Conservation (phyloP, 30 jellyfish, hydroid and myxozoan species). For the Aurelia sp. region DNA sequence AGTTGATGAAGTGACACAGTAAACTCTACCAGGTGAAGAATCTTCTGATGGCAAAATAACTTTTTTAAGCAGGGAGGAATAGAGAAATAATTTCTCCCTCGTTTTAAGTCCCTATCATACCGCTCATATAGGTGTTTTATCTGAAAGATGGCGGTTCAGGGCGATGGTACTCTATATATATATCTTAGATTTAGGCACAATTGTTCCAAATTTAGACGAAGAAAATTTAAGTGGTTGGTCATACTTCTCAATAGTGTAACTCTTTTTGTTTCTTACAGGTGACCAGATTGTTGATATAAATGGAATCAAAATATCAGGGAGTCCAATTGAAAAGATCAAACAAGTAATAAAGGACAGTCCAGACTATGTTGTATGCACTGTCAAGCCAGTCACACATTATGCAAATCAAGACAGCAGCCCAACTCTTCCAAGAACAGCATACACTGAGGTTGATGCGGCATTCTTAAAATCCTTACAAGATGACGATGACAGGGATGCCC, state of each 20-base stretch:
- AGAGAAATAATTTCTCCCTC: too few relatives aligned
- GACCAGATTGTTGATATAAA: constrained; percentile 90
- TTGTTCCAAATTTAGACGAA: too few relatives aligned
- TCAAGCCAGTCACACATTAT: constrained; percentile 94
- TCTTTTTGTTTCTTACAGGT: constrained; percentile 48
- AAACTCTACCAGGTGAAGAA: too few relatives aligned
- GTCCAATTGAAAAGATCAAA: constrained; percentile 88
- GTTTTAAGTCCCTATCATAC: too few relatives aligned
- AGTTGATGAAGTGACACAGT: too few relatives aligned
- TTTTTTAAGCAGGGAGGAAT: too few relatives aligned
- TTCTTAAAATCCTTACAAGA: constrained; percentile 38
- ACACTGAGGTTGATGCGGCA: constrained; percentile 88
- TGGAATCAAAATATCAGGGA: constrained; percentile 83
- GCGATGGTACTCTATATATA: too few relatives aligned
- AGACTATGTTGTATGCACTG: constrained; percentile 93
- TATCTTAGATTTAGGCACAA: too few relatives aligned
- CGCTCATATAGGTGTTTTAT: too few relatives aligned
- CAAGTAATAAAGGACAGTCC: constrained; percentile 85
- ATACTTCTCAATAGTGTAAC: neutral
- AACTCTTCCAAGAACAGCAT: constrained; percentile 69
- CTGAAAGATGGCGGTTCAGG: too few relatives aligned
- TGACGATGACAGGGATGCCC: constrained; percentile 29
- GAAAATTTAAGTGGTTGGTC: too few relatives aligned
- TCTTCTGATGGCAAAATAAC: too few relatives aligned
- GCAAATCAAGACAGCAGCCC: constrained; percentile 84